Percentiles rank a stretch among this genome's conserved stretches.
These are phyloP conservation scores for Sarcophaga peregrina DNA, from an alignment of 1,140 invertebrate species.

Conservation along the genomic window DNA sequence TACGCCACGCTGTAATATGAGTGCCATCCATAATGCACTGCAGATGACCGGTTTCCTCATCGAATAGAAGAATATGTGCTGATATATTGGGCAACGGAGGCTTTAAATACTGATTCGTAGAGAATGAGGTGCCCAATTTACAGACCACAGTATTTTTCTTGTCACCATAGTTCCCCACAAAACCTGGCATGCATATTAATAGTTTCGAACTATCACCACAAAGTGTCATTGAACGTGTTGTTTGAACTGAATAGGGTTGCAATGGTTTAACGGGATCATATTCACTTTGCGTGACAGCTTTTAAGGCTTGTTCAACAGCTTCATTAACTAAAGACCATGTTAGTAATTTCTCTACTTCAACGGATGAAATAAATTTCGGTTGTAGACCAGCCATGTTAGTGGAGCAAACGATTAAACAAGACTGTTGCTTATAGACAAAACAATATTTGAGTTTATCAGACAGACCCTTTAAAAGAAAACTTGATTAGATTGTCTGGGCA, in stretches of 20 bases:
- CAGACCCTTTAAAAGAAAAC: too few species aligned
- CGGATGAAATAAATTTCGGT: constrained; percentile 49
- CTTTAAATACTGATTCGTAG: constrained; percentile 56
- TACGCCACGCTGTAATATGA: constrained; percentile 72
- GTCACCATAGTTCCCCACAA: constrained; percentile 60
- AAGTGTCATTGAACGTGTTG: constrained; percentile 47
- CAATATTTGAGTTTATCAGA: too few species aligned
- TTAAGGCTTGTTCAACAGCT: constrained; percentile 55
- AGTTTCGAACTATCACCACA: constrained; percentile 44
- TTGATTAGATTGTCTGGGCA: too few species aligned
- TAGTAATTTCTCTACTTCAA: constrained; percentile 51
- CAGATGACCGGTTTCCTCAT: constrained; percentile 65
- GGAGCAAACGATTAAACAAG: too few species aligned
- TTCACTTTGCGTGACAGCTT: constrained; percentile 43
- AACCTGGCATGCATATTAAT: constrained; percentile 68
- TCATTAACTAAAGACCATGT: constrained; percentile 56
- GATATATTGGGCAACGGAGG: constrained; percentile 64
- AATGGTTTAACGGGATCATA: neutral
- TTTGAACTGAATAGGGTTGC: constrained; percentile 48
- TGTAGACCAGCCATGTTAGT: neutral
- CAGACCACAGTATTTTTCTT: constrained; percentile 65
- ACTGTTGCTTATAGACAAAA: too few species aligned
- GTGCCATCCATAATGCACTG: constrained; percentile 65
- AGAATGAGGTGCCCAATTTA: constrained; percentile 68
- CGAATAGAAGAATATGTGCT: constrained; percentile 68